phyloP scores from a whole-genome alignment of 1,140 invertebrate genomes.

The Ostrea denselamellosa region DNA sequence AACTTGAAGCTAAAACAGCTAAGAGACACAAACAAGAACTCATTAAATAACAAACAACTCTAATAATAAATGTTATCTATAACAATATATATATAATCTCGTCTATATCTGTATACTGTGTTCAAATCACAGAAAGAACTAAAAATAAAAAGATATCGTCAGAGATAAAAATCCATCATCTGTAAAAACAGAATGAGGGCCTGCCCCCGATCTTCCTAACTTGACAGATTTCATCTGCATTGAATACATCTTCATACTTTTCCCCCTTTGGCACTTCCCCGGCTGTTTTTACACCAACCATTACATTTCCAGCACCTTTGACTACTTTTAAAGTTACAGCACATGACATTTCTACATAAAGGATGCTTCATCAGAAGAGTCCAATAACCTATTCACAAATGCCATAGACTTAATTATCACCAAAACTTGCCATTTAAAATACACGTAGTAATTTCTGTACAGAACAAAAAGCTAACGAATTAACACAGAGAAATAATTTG shows the following conservation, averaged over 20 bases:
- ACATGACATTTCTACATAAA: neutral
- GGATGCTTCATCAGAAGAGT: neutral
- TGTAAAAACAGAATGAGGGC: constrained; percentile 8
- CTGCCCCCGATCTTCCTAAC: neutral
- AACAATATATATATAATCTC: constrained; percentile 35
- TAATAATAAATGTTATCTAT: constrained; percentile 8
- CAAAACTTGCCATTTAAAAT: constrained; percentile 13
- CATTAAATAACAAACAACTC: constrained; percentile 34
- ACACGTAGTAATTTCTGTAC: neutral
- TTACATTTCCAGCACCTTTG: neutral
- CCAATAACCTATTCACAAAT: neutral
- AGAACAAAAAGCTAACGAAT: neutral
- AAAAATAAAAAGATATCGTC: neutral
- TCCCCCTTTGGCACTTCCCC: neutral
- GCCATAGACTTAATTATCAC: neutral
- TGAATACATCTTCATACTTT: neutral
- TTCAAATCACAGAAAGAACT: neutral
- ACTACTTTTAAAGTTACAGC: neutral
- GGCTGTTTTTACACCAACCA: neutral
- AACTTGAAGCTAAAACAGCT: constrained; percentile 38
- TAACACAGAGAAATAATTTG: constrained; percentile 3
- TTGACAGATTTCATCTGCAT: neutral
- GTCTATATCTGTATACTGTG: constrained; percentile 18
- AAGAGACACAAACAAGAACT: constrained; percentile 23
- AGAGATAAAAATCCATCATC: neutral